Percentiles rank a stretch among this genome's conserved stretches.
Conservation (phyloP, 2,113 vertebrate species). For the Urocolius indicus region DNA sequence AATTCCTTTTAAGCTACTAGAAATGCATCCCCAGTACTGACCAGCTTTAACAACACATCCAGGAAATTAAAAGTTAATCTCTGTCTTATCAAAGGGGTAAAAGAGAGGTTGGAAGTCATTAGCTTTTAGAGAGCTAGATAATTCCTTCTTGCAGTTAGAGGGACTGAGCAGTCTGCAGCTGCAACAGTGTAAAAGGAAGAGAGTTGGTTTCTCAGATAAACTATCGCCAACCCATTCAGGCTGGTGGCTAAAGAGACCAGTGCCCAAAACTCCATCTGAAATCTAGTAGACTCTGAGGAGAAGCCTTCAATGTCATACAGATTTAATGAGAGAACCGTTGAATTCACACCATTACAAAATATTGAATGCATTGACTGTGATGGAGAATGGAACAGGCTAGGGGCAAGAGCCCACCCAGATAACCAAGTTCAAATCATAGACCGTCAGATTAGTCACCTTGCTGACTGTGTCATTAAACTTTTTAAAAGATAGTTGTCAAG, state of each 20-base stretch:
- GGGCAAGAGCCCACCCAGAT: not conserved
- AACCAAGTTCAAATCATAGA: not conserved
- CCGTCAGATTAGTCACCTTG: not conserved
- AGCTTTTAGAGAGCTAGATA: slow-evolving; percentile 19
- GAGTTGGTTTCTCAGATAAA: not conserved
- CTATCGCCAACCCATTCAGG: not conserved
- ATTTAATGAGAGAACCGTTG: not conserved
- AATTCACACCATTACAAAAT: not conserved
- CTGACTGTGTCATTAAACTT: not conserved
- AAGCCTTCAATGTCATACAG: not conserved
- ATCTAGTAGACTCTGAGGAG: not conserved
- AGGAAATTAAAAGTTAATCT: slow-evolving; percentile 43
- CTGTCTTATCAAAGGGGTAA: not conserved
- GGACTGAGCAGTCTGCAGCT: not conserved
- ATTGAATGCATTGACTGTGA: not conserved
- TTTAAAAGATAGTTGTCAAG: slow-evolving; percentile 8
- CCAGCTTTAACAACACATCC: slow-evolving; percentile 5
- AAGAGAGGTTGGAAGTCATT: slow-evolving; percentile 8
- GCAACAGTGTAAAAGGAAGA: not conserved
- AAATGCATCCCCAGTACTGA: slow-evolving; percentile 15
- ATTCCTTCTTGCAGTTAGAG: slow-evolving; percentile 13
- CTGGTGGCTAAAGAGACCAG: not conserved
- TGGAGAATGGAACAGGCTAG: not conserved
- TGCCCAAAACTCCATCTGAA: not conserved
- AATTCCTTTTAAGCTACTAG: slow-evolving; percentile 28